A percentile compares a stretch with the other conserved stretches of the same genome.
phyloP scores from a whole-genome alignment of 2,797 vertebrate species.

The Phataginus tetradactyla region DNA sequence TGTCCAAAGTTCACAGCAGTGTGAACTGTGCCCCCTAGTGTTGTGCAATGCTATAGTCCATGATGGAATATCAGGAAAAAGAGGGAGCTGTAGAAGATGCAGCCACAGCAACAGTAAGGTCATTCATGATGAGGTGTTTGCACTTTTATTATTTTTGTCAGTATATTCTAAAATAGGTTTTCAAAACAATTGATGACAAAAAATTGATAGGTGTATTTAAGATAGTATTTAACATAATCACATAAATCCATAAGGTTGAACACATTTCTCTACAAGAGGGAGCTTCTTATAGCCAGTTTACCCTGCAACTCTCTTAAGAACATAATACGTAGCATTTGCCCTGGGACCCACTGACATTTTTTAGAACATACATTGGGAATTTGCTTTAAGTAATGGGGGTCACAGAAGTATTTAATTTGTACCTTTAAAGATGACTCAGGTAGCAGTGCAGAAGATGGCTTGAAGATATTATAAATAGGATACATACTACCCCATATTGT shows the following conservation, averaged over 20 bases:
- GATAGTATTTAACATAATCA: not conserved
- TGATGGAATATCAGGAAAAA: not conserved
- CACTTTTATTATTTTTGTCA: not conserved
- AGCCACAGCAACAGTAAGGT: not conserved
- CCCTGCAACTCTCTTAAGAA: not conserved
- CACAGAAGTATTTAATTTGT: not conserved
- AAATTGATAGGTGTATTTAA: not conserved
- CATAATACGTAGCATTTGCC: not conserved
- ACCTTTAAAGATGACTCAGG: not conserved
- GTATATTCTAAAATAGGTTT: not conserved
- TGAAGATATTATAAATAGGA: not conserved
- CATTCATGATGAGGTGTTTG: not conserved
- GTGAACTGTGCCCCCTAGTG: not conserved
- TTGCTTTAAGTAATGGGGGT: not conserved
- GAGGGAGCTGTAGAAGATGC: not conserved
- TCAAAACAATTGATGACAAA: not conserved
- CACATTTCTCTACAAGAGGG: not conserved
- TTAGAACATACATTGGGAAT: not conserved
- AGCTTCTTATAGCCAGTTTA: not conserved
- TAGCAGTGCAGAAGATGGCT: not conserved
- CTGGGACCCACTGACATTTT: conserved; percentile 2
- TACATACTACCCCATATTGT: not conserved
- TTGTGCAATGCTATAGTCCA: not conserved
- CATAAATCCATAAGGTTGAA: not conserved
- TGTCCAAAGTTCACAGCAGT: not conserved